Evolutionary conservation across 2,888 invertebrate genomes (phyloP).

Genomic region (Anthophora plumipes): DNA sequence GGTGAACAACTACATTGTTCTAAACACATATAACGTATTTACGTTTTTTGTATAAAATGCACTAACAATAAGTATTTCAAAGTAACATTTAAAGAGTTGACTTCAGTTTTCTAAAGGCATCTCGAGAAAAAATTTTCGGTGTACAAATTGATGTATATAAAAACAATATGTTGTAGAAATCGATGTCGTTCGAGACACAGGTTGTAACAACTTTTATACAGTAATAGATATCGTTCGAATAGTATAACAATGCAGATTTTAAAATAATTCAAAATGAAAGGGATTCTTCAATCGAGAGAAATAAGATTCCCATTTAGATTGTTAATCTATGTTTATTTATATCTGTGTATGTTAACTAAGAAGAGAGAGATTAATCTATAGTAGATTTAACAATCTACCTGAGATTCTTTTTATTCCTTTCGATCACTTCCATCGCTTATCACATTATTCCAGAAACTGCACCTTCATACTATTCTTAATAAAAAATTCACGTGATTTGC

Average conservation of each 20-base stretch:
- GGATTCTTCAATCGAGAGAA: slow-evolving; percentile 6
- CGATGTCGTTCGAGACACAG: slow-evolving; percentile 33
- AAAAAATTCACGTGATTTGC: slow-evolving; percentile 45
- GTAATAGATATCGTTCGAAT: slow-evolving; percentile 31
- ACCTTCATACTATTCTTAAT: slow-evolving; percentile 25
- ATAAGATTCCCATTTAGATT: background rate
- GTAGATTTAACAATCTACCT: slow-evolving; percentile 32
- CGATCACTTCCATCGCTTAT: background rate
- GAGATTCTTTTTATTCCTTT: background rate
- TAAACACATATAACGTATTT: slow-evolving; percentile 42
- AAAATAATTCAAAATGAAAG: slow-evolving; percentile 20
- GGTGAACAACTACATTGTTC: slow-evolving; percentile 47
- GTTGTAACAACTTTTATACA: slow-evolving; percentile 57
- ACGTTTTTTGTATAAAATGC: slow-evolving; percentile 52
- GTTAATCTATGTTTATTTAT: slow-evolving; percentile 7
- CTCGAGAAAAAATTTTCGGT: slow-evolving; percentile 34
- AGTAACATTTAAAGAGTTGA: slow-evolving; percentile 29
- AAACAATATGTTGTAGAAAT: slow-evolving; percentile 51
- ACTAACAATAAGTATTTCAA: slow-evolving; percentile 36
- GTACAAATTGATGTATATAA: slow-evolving; percentile 51
- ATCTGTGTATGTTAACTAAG: background rate
- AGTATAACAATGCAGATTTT: slow-evolving; percentile 34
- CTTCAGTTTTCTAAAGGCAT: slow-evolving; percentile 28
- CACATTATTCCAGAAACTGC: slow-evolving; percentile 20
- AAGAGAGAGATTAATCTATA: slow-evolving; percentile 2